phyloP scores from a whole-genome alignment of 1,140 invertebrate species.

The Drosophila tristis region DNA sequence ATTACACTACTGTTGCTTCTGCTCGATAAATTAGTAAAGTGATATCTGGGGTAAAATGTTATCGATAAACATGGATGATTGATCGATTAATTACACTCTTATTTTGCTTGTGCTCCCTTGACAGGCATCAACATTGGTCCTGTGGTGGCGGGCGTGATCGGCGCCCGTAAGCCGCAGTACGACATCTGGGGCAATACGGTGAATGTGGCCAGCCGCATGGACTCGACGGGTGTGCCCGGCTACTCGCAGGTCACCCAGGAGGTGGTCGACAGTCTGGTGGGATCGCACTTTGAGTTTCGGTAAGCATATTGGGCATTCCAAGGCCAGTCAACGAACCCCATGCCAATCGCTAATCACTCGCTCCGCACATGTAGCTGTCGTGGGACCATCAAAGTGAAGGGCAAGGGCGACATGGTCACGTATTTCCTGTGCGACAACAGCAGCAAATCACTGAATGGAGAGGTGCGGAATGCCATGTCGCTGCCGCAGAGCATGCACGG shows the following conservation, averaged over 20 bases:
- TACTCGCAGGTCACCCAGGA: slow-evolving; percentile 95
- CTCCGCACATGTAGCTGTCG: slow-evolving; percentile 88
- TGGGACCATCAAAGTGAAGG: slow-evolving; percentile 95
- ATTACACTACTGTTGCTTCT: no score
- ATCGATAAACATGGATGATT: no score
- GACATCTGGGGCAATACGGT: slow-evolving; percentile 99
- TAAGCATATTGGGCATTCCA: background rate
- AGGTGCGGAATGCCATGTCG: slow-evolving; percentile 79
- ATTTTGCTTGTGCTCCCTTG: background rate
- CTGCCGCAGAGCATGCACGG: slow-evolving; percentile 60
- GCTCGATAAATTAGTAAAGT: no score
- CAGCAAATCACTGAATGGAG: slow-evolving; percentile 75
- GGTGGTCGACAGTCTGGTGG: slow-evolving; percentile 85
- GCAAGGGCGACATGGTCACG: slow-evolving; percentile 97
- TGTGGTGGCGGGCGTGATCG: slow-evolving; percentile 97
- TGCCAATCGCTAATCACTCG: no score
- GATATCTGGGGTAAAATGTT: no score
- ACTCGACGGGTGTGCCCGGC: slow-evolving; percentile 93
- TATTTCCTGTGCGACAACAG: slow-evolving; percentile 91
- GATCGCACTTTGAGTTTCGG: slow-evolving; percentile 83
- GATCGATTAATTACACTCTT: background rate
- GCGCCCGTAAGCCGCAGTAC: slow-evolving; percentile 96
- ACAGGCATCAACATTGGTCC: slow-evolving; percentile 94
- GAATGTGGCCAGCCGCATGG: slow-evolving; percentile 93
- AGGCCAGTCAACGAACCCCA: background rate